These are phyloP conservation scores for Pedionomus torquatus DNA, from an alignment of 2,113 vertebrate genomes.

Conservation along the genomic window DNA sequence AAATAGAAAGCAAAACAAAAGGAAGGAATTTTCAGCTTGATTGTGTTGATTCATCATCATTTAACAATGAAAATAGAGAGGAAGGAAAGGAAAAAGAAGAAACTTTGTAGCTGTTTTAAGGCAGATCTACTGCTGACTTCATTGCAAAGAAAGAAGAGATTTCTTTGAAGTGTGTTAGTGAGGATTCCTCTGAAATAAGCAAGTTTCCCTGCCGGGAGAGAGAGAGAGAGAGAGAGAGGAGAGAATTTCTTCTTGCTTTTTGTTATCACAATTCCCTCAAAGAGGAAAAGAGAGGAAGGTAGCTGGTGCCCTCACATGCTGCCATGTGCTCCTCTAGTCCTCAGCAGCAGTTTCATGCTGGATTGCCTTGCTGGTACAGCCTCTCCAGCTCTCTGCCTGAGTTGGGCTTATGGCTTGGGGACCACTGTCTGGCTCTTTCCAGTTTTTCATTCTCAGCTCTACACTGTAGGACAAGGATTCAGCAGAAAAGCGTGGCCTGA, in stretches of 20 bases:
- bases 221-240: not conserved
- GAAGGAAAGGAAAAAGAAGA: not conserved
- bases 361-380: not conserved
- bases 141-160: not conserved
- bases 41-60: not conserved
- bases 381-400: not conserved
- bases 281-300: not conserved
- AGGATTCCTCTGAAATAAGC: not conserved
- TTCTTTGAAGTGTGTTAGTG: not conserved
- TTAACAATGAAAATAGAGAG: not conserved
- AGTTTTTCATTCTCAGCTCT: not conserved
- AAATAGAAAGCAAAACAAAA: conserved; percentile 3
- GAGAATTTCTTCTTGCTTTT: not conserved
- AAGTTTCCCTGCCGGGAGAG: not conserved
- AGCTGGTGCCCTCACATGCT: not conserved
- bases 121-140: not conserved
- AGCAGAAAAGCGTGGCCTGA: not conserved
- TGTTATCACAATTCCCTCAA: not conserved
- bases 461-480: not conserved
- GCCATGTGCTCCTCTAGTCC: not conserved
- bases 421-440: not conserved
- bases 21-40: not conserved
- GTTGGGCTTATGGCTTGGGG: not conserved
- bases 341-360: not conserved
- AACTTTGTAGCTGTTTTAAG: not conserved